A percentile compares a stretch with the other conserved stretches of the same genome.
These are phyloP conservation scores for Nephrotoma guestfalica DNA, from an alignment of 2,888 invertebrate genomes.

Conservation along the genomic window DNA sequence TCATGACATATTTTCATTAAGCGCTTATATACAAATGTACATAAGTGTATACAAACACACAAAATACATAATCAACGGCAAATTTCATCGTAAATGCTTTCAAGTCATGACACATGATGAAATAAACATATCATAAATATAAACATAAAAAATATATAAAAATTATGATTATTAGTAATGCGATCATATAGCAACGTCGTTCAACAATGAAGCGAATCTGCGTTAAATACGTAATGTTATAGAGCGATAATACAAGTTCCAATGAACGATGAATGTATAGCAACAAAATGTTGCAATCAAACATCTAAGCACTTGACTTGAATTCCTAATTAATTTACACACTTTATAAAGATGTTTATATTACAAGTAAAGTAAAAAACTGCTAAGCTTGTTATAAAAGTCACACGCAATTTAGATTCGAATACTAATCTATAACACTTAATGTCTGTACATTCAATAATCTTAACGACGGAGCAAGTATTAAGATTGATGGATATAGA, in stretches of 20 bases:
- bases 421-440: neutral
- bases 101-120: neutral
- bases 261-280: neutral
- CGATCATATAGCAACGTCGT: neutral
- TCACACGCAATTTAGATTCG: neutral
- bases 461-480: neutral
- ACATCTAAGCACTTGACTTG: neutral
- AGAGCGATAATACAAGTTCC: neutral
- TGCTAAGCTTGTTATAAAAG: neutral
- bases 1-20: neutral
- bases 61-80: neutral
- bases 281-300: neutral
- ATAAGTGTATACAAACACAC: neutral
- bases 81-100: neutral
- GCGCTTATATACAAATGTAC: neutral
- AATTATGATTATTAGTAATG: neutral
- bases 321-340: neutral
- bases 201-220: neutral
- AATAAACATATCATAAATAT: neutral
- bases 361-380: neutral
- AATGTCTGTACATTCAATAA: neutral
- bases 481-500: too few species aligned
- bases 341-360: neutral
- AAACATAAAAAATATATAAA: neutral
- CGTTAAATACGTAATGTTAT: neutral